phyloP scores from a whole-genome alignment of 2,888 invertebrate species.

The Thera obeliscata region DNA sequence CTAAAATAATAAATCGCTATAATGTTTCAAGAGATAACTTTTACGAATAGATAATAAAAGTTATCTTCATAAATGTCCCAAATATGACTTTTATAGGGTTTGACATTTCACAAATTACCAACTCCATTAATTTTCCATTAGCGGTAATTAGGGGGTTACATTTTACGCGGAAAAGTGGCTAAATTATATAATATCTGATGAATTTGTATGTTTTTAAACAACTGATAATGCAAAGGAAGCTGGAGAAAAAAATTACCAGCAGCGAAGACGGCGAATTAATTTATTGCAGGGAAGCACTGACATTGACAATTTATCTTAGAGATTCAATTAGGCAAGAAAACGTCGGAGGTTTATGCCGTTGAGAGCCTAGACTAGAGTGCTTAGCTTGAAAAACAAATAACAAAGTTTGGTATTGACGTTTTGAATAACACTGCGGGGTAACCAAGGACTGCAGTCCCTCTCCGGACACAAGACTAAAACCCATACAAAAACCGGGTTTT shows the following conservation, averaged over 20 bases:
- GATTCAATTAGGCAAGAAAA: background rate
- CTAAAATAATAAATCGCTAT: slow-evolving; percentile 8
- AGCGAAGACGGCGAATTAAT: too few species aligned
- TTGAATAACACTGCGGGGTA: too few species aligned
- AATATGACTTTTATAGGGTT: slow-evolving; percentile 71
- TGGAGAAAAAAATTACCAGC: background rate
- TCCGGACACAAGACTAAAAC: too few species aligned
- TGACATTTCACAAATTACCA: slow-evolving; percentile 81
- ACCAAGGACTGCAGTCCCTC: too few species aligned
- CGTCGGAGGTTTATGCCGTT: too few species aligned
- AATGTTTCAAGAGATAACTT: slow-evolving; percentile 39
- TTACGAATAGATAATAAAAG: slow-evolving; percentile 53
- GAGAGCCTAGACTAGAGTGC: too few species aligned
- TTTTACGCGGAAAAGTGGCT: slow-evolving; percentile 43
- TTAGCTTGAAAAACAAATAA: too few species aligned
- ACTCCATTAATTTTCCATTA: slow-evolving; percentile 82
- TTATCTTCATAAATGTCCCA: slow-evolving; percentile 60
- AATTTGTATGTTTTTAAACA: slow-evolving; percentile 31
- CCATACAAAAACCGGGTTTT: too few species aligned
- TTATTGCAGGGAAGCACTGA: background rate
- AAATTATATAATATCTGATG: slow-evolving; percentile 33
- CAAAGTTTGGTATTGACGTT: too few species aligned
- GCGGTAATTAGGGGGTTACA: slow-evolving; percentile 61
- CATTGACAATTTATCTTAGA: background rate
- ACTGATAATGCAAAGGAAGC: background rate